phyloP scores from a whole-genome alignment of 2,888 invertebrate genomes.

The Apamea epomidion region DNA sequence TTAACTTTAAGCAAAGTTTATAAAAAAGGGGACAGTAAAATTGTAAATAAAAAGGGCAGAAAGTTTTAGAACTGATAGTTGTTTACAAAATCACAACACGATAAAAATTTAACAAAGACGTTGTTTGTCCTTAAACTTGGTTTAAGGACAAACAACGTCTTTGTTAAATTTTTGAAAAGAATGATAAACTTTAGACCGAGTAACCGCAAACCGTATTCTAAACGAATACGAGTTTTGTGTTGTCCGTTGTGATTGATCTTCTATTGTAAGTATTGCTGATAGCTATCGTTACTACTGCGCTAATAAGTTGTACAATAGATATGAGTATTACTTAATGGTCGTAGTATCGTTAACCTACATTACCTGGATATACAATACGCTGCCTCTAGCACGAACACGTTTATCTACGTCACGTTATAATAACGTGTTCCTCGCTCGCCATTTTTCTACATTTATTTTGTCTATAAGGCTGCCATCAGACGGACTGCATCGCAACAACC shows the following conservation, averaged over 20 bases:
- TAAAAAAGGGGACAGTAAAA: neutral
- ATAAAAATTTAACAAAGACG: neutral
- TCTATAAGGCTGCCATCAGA: neutral
- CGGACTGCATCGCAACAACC: too few species aligned
- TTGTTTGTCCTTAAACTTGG: neutral
- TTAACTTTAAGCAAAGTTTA: neutral
- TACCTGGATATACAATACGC: neutral
- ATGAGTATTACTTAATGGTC: neutral
- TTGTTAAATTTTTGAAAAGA: too few species aligned
- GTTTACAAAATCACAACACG: constrained; percentile 9
- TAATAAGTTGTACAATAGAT: neutral
- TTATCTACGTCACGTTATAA: neutral
- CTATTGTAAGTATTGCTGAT: neutral
- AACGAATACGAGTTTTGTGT: constrained; percentile 10
- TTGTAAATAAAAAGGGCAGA: constrained; percentile 7
- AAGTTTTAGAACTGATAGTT: constrained; percentile 16
- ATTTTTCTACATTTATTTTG: neutral
- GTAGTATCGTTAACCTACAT: constrained; percentile 22
- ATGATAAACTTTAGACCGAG: constrained; percentile 1
- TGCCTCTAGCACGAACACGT: constrained; percentile 3
- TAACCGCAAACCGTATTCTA: neutral
- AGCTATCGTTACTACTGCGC: neutral
- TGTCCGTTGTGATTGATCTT: neutral
- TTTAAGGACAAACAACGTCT: too few species aligned
- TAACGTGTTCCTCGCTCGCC: neutral